Evolutionary conservation across 2,797 vertebrate genomes (phyloP).

Genomic region (Enteromius thamalakanensis): DNA sequence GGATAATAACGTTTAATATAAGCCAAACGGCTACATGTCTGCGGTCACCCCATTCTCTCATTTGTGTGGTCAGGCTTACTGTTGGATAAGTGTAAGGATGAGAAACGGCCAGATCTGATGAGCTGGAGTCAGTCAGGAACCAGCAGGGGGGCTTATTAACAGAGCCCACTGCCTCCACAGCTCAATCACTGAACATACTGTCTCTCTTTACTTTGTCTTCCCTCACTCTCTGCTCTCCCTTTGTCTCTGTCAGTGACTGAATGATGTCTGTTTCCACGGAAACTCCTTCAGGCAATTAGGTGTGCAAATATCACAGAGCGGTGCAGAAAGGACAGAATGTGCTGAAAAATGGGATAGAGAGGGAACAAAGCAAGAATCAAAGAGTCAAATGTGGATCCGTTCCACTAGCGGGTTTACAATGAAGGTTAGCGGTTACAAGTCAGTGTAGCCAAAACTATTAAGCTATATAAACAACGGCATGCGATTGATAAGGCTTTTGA

Average conservation of each 20-base stretch:
- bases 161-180: conserved; percentile 24
- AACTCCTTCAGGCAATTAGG: conserved; percentile 56
- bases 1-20: conserved; percentile 24
- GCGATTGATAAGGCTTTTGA: neutral
- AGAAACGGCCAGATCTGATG: conserved; percentile 17
- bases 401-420: neutral
- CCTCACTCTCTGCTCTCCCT: conserved; percentile 17
- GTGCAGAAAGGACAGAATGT: conserved; percentile 58
- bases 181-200: conserved; percentile 35
- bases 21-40: conserved; percentile 34
- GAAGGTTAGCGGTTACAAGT: neutral
- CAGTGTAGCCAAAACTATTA: neutral
- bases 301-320: conserved; percentile 47
- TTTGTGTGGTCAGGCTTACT: conserved; percentile 28
- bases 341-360: conserved; percentile 41
- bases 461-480: neutral
- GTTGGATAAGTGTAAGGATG: conserved; percentile 32
- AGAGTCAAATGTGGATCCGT: neutral
- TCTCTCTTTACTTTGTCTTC: conserved; percentile 33
- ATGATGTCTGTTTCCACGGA: conserved; percentile 48
- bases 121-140: neutral
- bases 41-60: conserved; percentile 33
- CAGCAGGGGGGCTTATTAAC: conserved; percentile 42
- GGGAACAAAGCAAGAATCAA: conserved; percentile 10
- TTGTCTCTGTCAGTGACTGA: conserved; percentile 35